These are phyloP conservation scores for Zaprionus inermis DNA, from an alignment of 1,140 invertebrate genomes.

Conservation along the genomic window DNA sequence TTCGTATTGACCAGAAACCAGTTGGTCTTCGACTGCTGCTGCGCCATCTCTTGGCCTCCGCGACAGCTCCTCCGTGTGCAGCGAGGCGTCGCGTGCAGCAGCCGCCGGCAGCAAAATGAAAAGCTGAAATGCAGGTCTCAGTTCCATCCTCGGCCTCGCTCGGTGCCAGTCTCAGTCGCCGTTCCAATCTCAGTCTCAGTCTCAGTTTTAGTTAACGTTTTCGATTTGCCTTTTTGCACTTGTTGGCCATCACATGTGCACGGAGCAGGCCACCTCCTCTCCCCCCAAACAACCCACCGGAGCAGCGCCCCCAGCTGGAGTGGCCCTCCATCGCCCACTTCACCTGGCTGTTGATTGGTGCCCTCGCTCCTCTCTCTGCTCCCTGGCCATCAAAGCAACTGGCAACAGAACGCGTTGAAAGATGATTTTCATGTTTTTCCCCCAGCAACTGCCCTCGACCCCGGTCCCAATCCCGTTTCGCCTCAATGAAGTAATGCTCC, in stretches of 20 bases:
- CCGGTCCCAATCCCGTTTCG: constrained; percentile 5
- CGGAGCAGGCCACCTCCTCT: neutral
- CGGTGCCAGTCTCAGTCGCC: constrained; percentile 12
- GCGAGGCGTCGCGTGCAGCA: constrained; percentile 45
- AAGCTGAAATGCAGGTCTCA: constrained; percentile 55
- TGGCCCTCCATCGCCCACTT: constrained; percentile 30
- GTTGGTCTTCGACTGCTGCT: constrained; percentile 52
- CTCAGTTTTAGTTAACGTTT: constrained; percentile 38
- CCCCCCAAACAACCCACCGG: neutral
- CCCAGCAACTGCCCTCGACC: constrained; percentile 22
- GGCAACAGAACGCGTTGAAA: constrained; percentile 71
- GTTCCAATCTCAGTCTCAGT: constrained; percentile 6
- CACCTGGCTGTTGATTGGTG: constrained; percentile 50
- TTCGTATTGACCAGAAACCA: constrained; percentile 56
- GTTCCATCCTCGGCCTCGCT: constrained; percentile 14
- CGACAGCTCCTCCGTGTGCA: constrained; percentile 19
- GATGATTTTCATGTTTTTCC: constrained; percentile 83
- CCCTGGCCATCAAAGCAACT: constrained; percentile 38
- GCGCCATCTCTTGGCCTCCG: no score
- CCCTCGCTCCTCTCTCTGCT: neutral
- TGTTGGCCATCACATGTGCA: constrained; percentile 42
- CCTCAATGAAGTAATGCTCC: constrained; percentile 51
- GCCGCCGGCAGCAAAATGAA: constrained; percentile 64
- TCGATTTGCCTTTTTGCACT: constrained; percentile 60
- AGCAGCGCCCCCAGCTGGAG: constrained; percentile 11